These are phyloP conservation scores for Drosophila kepulauana DNA, from an alignment of 1,140 invertebrate species.

Conservation along the genomic window DNA sequence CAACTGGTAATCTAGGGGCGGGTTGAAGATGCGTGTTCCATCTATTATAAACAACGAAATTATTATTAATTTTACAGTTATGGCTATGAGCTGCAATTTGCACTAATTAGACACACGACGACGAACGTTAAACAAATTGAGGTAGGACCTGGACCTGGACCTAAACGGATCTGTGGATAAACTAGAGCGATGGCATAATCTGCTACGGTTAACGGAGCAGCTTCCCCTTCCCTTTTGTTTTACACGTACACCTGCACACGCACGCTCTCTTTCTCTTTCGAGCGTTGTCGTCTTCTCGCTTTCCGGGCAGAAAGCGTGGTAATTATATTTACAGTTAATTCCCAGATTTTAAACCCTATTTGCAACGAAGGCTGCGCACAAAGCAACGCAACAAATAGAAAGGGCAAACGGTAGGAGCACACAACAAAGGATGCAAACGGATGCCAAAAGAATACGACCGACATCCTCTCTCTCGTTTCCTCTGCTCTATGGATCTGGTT, in stretches of 20 bases:
- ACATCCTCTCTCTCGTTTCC: neutral
- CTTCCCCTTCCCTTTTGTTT: neutral
- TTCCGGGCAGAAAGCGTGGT: conserved; percentile 42
- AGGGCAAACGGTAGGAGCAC: conserved; percentile 11
- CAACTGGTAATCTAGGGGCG: conserved; percentile 2
- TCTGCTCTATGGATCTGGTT: neutral
- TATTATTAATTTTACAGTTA: conserved; percentile 76
- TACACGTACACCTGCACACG: neutral
- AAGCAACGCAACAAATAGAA: conserved; percentile 22
- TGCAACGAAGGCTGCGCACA: conserved; percentile 41
- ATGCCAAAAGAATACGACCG: conserved; percentile 8
- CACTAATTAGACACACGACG: conserved; percentile 70
- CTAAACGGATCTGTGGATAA: conserved; percentile 28
- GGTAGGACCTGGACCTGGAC: conserved; percentile 20
- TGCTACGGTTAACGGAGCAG: neutral
- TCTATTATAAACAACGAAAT: conserved; percentile 50
- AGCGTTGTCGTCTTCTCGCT: neutral
- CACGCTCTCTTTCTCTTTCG: neutral
- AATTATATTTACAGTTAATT: conserved; percentile 80
- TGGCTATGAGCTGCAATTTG: conserved; percentile 75
- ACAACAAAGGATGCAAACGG: conserved; percentile 31
- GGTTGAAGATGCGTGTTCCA: conserved; percentile 13
- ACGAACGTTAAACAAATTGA: conserved; percentile 52
- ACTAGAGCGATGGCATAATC: neutral
- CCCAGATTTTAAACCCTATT: conserved; percentile 49